A percentile compares a stretch with the other conserved stretches of the same genome.
These are phyloP conservation scores for Copidosoma aretas DNA, from an alignment of 2,888 invertebrate genomes.

Conservation along the genomic window DNA sequence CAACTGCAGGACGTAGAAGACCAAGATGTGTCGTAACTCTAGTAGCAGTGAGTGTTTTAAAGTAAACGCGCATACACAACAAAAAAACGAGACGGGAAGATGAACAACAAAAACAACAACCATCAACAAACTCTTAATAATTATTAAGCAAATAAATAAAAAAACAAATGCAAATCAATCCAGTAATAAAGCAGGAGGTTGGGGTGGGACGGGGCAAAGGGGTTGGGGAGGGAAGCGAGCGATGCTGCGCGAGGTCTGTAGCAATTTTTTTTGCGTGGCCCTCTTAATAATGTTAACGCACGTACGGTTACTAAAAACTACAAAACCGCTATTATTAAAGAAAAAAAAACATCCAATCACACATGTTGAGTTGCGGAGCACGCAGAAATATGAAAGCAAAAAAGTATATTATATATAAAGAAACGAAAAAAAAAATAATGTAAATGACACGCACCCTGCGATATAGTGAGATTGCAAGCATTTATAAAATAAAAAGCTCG, in stretches of 20 bases:
- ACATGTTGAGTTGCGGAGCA: constrained; percentile 55
- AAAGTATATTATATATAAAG: constrained; percentile 28
- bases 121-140: constrained; percentile 40
- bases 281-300: constrained; percentile 56
- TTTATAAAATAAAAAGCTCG: constrained; percentile 47
- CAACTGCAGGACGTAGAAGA: constrained; percentile 92
- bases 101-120: background rate
- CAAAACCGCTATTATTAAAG: background rate
- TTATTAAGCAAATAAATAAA: constrained; percentile 58
- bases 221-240: constrained; percentile 26
- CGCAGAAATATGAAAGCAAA: constrained; percentile 49
- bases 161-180: constrained; percentile 50
- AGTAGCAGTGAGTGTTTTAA: constrained; percentile 61
- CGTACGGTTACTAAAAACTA: constrained; percentile 54
- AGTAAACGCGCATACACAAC: constrained; percentile 57
- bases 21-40: constrained; percentile 93
- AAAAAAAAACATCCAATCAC: constrained; percentile 45
- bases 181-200: constrained; percentile 44
- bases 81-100: constrained; percentile 33
- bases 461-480: constrained; percentile 58
- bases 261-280: constrained; percentile 47
- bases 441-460: constrained; percentile 51
- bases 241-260: constrained; percentile 54
- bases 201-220: constrained; percentile 44
- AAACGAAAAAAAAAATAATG: constrained; percentile 36